These are phyloP conservation scores for Drosophila neonasuta DNA, from an alignment of 2,888 invertebrate genomes.

Conservation along the genomic window DNA sequence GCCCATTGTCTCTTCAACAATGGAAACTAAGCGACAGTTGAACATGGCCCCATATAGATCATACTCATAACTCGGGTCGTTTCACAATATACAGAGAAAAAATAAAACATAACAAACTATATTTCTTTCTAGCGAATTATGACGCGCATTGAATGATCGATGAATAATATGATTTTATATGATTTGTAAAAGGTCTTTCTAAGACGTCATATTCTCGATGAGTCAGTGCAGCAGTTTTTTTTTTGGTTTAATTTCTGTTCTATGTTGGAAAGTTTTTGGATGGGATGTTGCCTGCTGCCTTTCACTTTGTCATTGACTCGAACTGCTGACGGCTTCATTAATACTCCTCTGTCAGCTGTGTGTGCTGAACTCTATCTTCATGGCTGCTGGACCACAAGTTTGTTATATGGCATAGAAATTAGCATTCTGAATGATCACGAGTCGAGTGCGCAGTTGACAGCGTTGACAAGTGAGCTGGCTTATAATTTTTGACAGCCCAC, in stretches of 20 bases:
- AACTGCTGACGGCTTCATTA: conserved; percentile 79
- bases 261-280: conserved; percentile 17
- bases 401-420: conserved; percentile 41
- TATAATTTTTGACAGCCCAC: conserved; percentile 78
- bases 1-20: conserved; percentile 62
- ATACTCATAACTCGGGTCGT: conserved; percentile 3
- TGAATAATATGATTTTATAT: conserved; percentile 71
- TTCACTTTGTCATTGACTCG: conserved; percentile 65
- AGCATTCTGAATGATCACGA: conserved; percentile 56
- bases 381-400: conserved; percentile 21
- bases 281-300: conserved; percentile 36
- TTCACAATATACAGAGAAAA: background rate
- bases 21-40: conserved; percentile 65
- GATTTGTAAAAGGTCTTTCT: conserved; percentile 34
- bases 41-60: conserved; percentile 47
- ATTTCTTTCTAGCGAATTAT: conserved; percentile 79
- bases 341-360: conserved; percentile 47
- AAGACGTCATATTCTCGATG: conserved; percentile 50
- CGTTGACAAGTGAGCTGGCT: conserved; percentile 79
- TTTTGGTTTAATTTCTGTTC: conserved; percentile 1
- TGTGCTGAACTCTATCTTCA: background rate
- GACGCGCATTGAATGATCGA: conserved; percentile 74
- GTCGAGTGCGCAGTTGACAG: conserved; percentile 47
- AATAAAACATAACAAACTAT: conserved; percentile 14
- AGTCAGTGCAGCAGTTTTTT: conserved; percentile 46